Base-by-base conservation (phyloP, 1,140 invertebrate genomes). In the Drosophila lacertosa region DNA sequence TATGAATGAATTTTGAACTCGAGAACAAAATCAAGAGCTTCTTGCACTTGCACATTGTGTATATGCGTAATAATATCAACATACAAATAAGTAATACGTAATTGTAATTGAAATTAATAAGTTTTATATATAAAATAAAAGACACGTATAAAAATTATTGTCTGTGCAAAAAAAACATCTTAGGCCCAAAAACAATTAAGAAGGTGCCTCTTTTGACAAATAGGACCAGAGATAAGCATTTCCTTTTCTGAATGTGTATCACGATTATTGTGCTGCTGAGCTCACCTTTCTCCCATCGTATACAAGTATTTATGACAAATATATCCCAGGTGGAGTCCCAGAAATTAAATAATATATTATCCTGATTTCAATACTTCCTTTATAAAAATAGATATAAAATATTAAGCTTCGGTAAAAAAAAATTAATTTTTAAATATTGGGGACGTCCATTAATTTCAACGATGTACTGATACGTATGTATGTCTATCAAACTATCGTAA, bases 11-110 rank as follows among this genome's bases (percentile, higher is more conserved):
- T 40, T 39, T 44, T 57, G 53, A 68, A 74, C 42, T 62, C 58
- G 16, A 66, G 54, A 74, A 86, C 82, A 88, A 88, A 88, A 88
- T 88, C 82, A 81, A 88, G 82, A 88, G 82, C 82, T 88, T 88
- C 82, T 78, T 81, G 77, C 74, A 78, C 70, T 86, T 64, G 48
- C 58, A 77, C 74, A 54, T 80, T 84, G 62, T 77, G 48, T 42
- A 48, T 37, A 65, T 50, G 22, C 16, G 40, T 54, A 40, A 32
- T n/a, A 45, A 37, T 10, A 51, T 37, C 45, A 62, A 55, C 15
- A 55, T 24, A 69, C n/a, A 48, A 62, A 18, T 39, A 22, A 24
- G 42, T 59, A 51, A 13, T 42, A 62, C 5, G 7, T 62, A 53
- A 42, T 9, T 32, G 15, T 50, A 26, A 26, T n/a, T 11, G 2